Evolutionary conservation across 1,140 invertebrate species (phyloP), one percentile per base, ranked within the genome.

Genomic region (Cylas formicarius): DNA sequence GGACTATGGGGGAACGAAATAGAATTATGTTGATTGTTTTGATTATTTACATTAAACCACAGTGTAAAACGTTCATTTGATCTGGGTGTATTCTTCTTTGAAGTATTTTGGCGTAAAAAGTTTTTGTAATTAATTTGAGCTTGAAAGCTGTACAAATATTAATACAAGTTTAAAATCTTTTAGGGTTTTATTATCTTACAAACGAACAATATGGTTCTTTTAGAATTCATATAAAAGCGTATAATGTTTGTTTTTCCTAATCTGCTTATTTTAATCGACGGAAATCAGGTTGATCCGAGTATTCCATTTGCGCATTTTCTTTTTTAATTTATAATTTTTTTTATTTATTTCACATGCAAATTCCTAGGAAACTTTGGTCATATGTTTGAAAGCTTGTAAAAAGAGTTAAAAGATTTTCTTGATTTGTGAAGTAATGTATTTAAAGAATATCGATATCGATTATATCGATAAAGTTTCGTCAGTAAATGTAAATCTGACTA

Each of bases 121-220:
- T 37, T 21, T 37, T 37, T 37, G 27, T 37, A 23, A 21, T 37
- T 37, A 37, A 37, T 37, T 37, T 23, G 35, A 23, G 22, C 20
- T 21, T 23, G 35, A 6, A 37, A 24, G 16, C 19, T 37, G 21
- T 37, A 37, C 35, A 37, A 23, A 23, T 23, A 24, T 22, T 37
- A 8, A 37, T 24, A 37, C 20, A 37, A 7, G n/a, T 11, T 7
- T 23, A 21, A 24, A 37, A 11, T 14, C 4, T 23, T 23, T 21
- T 23, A n/a, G 35, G 35, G 27, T 18, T 37, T 37, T 37, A n/a
- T 22, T 23, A 17, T 4, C 19, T 37, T 24, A 24, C 17, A 23
- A 23, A 24, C 11, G 35, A 23, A 21, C n/a, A 23, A 37, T 37
- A 37, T 2, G 22, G 13, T 31, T 31, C 28, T 31, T 11, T 31